Conservation (phyloP, 2,888 invertebrate species). For the Acrobeloides nanus region DNA sequence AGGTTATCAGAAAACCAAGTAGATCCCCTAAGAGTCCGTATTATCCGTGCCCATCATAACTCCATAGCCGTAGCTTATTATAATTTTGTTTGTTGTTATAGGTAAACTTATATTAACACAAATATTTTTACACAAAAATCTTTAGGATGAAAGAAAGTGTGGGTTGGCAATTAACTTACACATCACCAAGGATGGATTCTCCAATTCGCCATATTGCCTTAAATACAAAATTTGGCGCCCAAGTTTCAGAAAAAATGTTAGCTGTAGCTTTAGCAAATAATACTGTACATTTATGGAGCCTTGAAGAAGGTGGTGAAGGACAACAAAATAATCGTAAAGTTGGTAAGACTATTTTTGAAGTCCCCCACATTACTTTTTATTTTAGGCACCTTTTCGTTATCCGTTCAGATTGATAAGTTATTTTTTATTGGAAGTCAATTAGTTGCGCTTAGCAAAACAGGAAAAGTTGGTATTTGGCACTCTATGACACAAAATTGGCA, state of each 20-base stretch:
- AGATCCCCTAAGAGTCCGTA: conserved; percentile 78
- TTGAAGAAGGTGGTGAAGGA: conserved; percentile 64
- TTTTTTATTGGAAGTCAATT: conserved; percentile 95
- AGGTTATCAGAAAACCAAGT: conserved; percentile 58
- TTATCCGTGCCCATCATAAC: conserved; percentile 91
- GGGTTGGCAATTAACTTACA: conserved; percentile 91
- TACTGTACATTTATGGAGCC: conserved; percentile 35
- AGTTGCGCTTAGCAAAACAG: conserved; percentile 83
- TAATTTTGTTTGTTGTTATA: conserved; percentile 87
- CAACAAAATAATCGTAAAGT: conserved; percentile 10
- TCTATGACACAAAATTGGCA: conserved; percentile 98
- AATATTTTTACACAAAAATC: conserved; percentile 8
- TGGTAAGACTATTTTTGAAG: no score
- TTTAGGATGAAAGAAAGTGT: conserved; percentile 81
- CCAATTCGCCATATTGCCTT: conserved; percentile 84
- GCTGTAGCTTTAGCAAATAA: conserved; percentile 40
- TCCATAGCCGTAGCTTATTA: conserved; percentile 94
- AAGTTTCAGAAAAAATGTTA: conserved; percentile 42
- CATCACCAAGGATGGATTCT: conserved; percentile 80
- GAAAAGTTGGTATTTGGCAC: conserved; percentile 98
- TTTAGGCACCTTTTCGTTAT: conserved; percentile 41
- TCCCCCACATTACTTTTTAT: neutral
- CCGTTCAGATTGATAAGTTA: conserved; percentile 81
- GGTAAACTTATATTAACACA: conserved; percentile 61
- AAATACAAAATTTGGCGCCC: conserved; percentile 62